A percentile compares a stretch with the other conserved stretches of the same genome.
phyloP scores from a whole-genome alignment of 2,888 invertebrate species.

The Platynereis dumerilii region DNA sequence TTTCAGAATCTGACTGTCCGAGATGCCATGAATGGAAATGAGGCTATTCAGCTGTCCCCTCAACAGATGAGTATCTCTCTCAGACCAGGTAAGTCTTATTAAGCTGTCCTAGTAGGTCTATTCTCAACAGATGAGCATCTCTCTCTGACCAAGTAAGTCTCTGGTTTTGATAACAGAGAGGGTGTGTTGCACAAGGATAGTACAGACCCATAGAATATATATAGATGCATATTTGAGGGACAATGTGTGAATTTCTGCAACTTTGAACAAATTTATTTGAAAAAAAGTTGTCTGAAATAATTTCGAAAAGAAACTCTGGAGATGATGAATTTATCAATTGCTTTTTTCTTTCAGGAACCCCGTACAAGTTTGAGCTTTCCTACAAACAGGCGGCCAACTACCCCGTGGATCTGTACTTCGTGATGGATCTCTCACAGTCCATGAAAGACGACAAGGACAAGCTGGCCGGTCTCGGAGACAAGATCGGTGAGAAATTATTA shows the following conservation, averaged over 20 bases:
- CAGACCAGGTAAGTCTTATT: conserved; percentile 60
- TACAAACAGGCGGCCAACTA: conserved; percentile 83
- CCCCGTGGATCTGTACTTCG: conserved; percentile 97
- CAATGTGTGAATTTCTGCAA: too few species aligned
- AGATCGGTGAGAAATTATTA: conserved; percentile 61
- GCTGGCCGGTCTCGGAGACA: conserved; percentile 73
- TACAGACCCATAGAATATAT: too few species aligned
- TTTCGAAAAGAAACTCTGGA: too few species aligned
- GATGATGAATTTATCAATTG: too few species aligned
- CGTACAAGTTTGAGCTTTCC: conserved; percentile 62
- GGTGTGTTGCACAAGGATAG: too few species aligned
- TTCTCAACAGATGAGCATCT: too few species aligned
- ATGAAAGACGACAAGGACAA: conserved; percentile 99
- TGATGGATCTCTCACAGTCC: conserved; percentile 98
- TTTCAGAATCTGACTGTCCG: conserved; percentile 2
- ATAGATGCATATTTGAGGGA: too few species aligned
- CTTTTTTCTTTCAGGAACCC: conserved; percentile 57
- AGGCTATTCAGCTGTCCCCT: conserved; percentile 59
- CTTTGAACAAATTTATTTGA: too few species aligned
- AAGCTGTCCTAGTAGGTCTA: too few species aligned
- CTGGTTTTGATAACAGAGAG: too few species aligned
- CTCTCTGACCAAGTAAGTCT: too few species aligned
- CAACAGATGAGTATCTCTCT: conserved; percentile 59
- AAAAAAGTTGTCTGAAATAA: too few species aligned
- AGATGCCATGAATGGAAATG: neutral